These are phyloP conservation scores for Copidosoma aretas DNA, from an alignment of 2,888 invertebrate genomes.

Conservation along the genomic window DNA sequence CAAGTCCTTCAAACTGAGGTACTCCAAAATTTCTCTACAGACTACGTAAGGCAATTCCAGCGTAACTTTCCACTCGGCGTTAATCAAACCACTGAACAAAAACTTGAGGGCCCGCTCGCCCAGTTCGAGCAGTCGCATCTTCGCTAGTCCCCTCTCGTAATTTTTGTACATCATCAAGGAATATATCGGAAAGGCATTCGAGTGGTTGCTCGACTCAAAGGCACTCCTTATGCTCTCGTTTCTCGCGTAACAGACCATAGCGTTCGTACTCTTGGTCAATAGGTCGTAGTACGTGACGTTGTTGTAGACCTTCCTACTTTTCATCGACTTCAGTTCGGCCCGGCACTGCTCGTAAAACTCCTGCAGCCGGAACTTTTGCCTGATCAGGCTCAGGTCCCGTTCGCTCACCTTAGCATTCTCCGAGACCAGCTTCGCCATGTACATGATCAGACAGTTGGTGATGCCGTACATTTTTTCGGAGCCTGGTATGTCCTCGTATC, in stretches of 20 bases:
- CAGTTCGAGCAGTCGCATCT: slow-evolving; percentile 30
- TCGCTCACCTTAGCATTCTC: slow-evolving; percentile 28
- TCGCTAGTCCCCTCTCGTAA: slow-evolving; percentile 28
- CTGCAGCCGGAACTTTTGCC: slow-evolving; percentile 21
- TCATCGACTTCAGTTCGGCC: slow-evolving; percentile 26
- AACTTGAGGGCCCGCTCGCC: slow-evolving; percentile 29
- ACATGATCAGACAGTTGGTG: slow-evolving; percentile 32
- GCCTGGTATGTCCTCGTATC: slow-evolving; percentile 36
- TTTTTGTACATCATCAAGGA: slow-evolving; percentile 31
- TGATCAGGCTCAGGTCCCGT: slow-evolving; percentile 29
- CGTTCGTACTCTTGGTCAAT: slow-evolving; percentile 32
- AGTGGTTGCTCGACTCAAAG: slow-evolving; percentile 31
- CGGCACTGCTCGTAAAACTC: slow-evolving; percentile 29
- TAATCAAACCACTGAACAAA: slow-evolving; percentile 29
- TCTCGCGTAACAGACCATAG: slow-evolving; percentile 31
- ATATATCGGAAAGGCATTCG: slow-evolving; percentile 33
- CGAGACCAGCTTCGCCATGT: slow-evolving; percentile 30
- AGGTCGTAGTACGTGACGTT: slow-evolving; percentile 34
- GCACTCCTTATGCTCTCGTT: slow-evolving; percentile 31
- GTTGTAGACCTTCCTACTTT: slow-evolving; percentile 26
- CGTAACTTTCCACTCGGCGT: slow-evolving; percentile 23
- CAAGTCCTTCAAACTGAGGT: slow-evolving; percentile 34
- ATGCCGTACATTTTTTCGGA: slow-evolving; percentile 32
- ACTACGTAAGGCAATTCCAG: slow-evolving; percentile 37
- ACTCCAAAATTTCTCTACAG: slow-evolving; percentile 33